Evolutionary conservation across 23 tunicate species (phyloP).

Genomic region (Trididemnum clinides): DNA sequence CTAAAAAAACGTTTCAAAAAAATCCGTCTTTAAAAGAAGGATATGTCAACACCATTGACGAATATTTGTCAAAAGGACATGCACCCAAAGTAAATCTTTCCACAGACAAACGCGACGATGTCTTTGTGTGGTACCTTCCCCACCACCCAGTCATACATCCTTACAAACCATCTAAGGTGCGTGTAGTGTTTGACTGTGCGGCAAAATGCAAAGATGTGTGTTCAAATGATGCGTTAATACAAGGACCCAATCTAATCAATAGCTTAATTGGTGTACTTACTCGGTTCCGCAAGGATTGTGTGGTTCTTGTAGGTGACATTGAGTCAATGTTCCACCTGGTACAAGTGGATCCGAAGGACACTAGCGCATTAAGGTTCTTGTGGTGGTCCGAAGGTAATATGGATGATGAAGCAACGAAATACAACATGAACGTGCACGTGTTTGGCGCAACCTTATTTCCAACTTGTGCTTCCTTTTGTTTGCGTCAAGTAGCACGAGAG

Average conservation of each 20-base stretch:
- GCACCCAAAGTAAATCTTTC: background rate
- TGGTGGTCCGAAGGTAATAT: conserved; percentile 24
- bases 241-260: too few relatives aligned
- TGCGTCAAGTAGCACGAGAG: too few relatives aligned
- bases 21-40: too few relatives aligned
- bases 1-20: too few relatives aligned
- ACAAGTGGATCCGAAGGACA: background rate
- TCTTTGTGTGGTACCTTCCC: background rate
- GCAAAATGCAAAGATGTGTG: too few relatives aligned
- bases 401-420: background rate
- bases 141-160: background rate
- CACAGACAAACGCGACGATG: background rate
- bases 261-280: conserved; percentile 1
- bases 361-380: conserved; percentile 5
- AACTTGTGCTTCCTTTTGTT: too few relatives aligned
- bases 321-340: conserved; percentile 34
- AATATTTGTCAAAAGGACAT: background rate
- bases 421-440: conserved; percentile 3
- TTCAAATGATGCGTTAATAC: too few relatives aligned
- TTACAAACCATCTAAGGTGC: background rate
- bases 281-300: background rate
- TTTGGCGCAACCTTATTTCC: too few relatives aligned
- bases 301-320: conserved; percentile 3
- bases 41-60: background rate
- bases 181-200: conserved; percentile 17